These are phyloP conservation scores for Tragopan temminckii DNA, from an alignment of 2,797 vertebrate species.

Conservation along the genomic window DNA sequence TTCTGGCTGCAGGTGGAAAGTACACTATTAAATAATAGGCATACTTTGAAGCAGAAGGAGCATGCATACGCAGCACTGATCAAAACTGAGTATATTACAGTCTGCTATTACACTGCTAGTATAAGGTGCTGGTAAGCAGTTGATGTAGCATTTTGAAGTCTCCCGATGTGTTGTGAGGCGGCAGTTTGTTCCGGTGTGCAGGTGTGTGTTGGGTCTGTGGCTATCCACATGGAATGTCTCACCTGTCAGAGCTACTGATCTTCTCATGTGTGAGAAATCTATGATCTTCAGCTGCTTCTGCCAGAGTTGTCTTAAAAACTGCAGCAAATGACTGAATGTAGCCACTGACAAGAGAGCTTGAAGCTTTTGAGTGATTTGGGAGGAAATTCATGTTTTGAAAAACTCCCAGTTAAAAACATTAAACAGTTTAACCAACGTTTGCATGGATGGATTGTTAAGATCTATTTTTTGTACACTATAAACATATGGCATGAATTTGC, in stretches of 20 bases:
- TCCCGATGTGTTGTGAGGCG: not conserved
- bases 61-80: not conserved
- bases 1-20: not conserved
- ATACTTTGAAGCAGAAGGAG: not conserved
- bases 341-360: not conserved
- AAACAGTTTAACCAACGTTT: conserved; percentile 54
- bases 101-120: not conserved
- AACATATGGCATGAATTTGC: conserved; percentile 87
- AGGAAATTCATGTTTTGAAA: conserved; percentile 32
- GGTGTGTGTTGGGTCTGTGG: not conserved
- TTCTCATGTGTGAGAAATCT: not conserved
- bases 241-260: not conserved
- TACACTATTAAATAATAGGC: not conserved
- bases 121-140: not conserved
- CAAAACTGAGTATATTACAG: not conserved
- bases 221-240: not conserved
- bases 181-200: not conserved
- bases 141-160: not conserved
- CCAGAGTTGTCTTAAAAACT: not conserved
- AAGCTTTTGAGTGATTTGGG: not conserved
- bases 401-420: conserved; percentile 46
- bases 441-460: conserved; percentile 72
- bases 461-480: conserved; percentile 73
- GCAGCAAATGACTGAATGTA: not conserved
- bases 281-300: not conserved